phyloP scores from a whole-genome alignment of 2,113 vertebrate genomes.

The Leucoraja erinaceus region DNA sequence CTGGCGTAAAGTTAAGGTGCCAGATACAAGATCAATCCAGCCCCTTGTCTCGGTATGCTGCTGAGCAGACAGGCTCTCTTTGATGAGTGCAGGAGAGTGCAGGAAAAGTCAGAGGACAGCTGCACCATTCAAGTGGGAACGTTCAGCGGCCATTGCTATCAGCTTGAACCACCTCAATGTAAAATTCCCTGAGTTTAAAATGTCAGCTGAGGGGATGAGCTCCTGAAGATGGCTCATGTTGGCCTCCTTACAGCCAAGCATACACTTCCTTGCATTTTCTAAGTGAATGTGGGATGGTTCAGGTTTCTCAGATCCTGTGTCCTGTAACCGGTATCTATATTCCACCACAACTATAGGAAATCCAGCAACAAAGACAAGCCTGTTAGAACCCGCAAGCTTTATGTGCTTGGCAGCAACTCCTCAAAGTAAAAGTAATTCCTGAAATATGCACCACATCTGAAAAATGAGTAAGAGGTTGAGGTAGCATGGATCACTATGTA shows the following conservation, averaged over 20 bases:
- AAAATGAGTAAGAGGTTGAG: not conserved
- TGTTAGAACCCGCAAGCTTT: not conserved
- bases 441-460: not conserved
- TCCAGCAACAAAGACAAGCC: not conserved
- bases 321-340: not conserved
- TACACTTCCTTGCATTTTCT: not conserved
- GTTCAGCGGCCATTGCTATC: too few species aligned
- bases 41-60: too few species aligned
- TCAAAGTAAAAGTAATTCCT: conserved; percentile 2
- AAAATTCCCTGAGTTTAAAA: conserved; percentile 5
- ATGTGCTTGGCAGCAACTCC: not conserved
- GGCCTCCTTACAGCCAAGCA: not conserved
- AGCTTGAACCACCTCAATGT: not conserved
- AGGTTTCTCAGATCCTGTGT: not conserved
- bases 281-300: not conserved
- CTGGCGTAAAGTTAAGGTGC: too few species aligned
- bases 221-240: not conserved
- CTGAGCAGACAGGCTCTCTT: too few species aligned
- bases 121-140: too few species aligned
- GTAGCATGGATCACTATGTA: not conserved
- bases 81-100: too few species aligned
- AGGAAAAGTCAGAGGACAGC: too few species aligned
- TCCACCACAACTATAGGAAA: not conserved
- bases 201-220: not conserved
- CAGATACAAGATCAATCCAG: too few species aligned